Evolutionary conservation across 2,113 vertebrate genomes (phyloP), one percentile per base, ranked within the genome.

Genomic region (Leptobrachium ailaonicum): DNA sequence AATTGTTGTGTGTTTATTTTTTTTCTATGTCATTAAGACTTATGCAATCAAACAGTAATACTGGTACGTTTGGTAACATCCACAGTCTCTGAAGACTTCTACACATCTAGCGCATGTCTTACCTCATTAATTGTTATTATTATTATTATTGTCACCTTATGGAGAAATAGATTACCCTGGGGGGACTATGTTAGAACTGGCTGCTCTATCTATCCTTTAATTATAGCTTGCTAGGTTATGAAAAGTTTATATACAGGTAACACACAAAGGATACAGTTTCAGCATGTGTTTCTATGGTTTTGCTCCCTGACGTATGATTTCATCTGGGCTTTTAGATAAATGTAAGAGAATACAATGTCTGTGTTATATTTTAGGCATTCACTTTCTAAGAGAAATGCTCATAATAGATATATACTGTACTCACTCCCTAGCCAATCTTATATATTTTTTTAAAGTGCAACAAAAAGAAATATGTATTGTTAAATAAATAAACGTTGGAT

Each of bases 1-100:
- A 32, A 32, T 32, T 32, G 20, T 32, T 41, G 14, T 2, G 13
- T 69, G 41, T 47, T 41, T 72, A 64, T 72, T 64, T 41, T 32
- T 32, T 62, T 79, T 60, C 54, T 64, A 71, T 72, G 41, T 43
- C 72, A 44, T 79, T 71, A 63, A 63, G 54, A 71, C 70, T 73
- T 73, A 73, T 41, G 70, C 71, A 80, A 79, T 79, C 69, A 67
- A 54, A 44, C 13, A 66, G 77, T 66, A 80, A 67, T 40, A 67
- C 47, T 32, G 3, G 32, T 44, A 32, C 40, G 66, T 54, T 10
- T 67, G 2, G 4, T 66, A 73, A 67, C 42, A 66, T 44, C 62
- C 63, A 32, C 20, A 4, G 44, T 79, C 69, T 40, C 70, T 56
- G 40, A 20, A 43, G 69, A 73, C 8, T 43, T 79, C 54, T 64